Base-by-base conservation (phyloP, 2,113 vertebrate genomes). In the Gopherus flavomarginatus region DNA sequence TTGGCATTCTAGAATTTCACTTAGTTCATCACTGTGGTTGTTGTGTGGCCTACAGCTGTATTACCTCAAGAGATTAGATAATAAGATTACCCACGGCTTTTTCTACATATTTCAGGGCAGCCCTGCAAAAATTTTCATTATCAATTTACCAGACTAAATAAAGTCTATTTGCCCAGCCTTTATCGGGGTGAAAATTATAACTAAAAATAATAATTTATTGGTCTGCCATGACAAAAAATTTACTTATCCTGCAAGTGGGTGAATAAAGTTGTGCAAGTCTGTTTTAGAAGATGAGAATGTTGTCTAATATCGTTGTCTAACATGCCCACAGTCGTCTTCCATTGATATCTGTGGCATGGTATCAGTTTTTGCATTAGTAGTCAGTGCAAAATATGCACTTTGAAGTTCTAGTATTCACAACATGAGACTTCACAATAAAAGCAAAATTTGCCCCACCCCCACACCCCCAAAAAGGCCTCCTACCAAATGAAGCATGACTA, bases 401-500 rank as follows among this genome's bases (percentile, higher is more conserved):
- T 65, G 29, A 0, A 0, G 75, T 49, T 97, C 90, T 80, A 81
- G 82, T 54, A 44, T 81, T 83, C 62, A 21, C 53, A 38, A 0
- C 53, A 57, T 7, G 56, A 90, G 82, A 88, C 89, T 44, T 69
- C 78, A 88, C 86, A 93, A 89, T 5, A 0, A 85, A 81, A 89
- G 87, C 79, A 87, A 19, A 94, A 78, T 19, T 38, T 49, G 47
- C 10, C 47, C 47, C 42, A 42, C 42, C 42, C 47, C 9, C 47
- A 2, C 47, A 10, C 47, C 10, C 10, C 47, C 8, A 3, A 49
- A 13, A 50, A 50, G 81, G 83, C 92, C 83, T 50, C 85, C 92
- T 88, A 78, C 94, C 95, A 94, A 97, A 95, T 56, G 91, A 80
- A 96, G 95, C 89, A 85, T 42, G 84, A 91, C 92, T 93, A 50